A percentile compares a stretch with the other conserved stretches of the same genome.
Conservation (phyloP, 2,888 invertebrate species). For the Eupithecia abbreviata region DNA sequence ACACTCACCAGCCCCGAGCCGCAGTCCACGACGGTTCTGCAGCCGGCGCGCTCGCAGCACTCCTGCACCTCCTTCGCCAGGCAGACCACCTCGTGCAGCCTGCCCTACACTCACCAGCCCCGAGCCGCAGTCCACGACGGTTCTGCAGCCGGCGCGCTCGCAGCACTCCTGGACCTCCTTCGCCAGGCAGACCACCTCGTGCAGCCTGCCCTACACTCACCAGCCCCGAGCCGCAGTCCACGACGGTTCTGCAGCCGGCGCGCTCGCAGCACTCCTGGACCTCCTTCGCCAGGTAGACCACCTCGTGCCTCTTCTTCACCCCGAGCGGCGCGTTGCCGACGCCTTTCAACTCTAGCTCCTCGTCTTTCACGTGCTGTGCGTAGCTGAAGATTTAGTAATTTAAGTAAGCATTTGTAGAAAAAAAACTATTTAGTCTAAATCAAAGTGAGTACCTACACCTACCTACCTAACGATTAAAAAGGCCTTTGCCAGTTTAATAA, state of each 20-base stretch:
- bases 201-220: slow-evolving; percentile 63
- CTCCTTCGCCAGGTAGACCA: slow-evolving; percentile 84
- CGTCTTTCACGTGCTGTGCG: not conserved
- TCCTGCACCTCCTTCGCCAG: too few relatives aligned
- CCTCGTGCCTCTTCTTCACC: slow-evolving; percentile 89
- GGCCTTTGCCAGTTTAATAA: too few relatives aligned
- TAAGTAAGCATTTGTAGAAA: not conserved
- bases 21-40: too few relatives aligned
- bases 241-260: slow-evolving; percentile 77
- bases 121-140: too few relatives aligned
- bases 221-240: slow-evolving; percentile 90
- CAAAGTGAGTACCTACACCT: too few relatives aligned
- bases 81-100: too few relatives aligned
- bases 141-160: slow-evolving; percentile 45
- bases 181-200: slow-evolving; percentile 74
- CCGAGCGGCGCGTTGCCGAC: slow-evolving; percentile 68
- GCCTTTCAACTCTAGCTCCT: not conserved
- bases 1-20: too few relatives aligned
- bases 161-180: slow-evolving; percentile 81
- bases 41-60: too few relatives aligned
- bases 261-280: slow-evolving; percentile 78
- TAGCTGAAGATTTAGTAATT: not conserved
- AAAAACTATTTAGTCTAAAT: not conserved
- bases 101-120: too few relatives aligned
- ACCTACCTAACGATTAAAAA: too few relatives aligned